Evolutionary conservation across 2,113 vertebrate species (phyloP), one percentile per base, ranked within the genome.

Genomic region (Thinocorus orbignyianus): DNA sequence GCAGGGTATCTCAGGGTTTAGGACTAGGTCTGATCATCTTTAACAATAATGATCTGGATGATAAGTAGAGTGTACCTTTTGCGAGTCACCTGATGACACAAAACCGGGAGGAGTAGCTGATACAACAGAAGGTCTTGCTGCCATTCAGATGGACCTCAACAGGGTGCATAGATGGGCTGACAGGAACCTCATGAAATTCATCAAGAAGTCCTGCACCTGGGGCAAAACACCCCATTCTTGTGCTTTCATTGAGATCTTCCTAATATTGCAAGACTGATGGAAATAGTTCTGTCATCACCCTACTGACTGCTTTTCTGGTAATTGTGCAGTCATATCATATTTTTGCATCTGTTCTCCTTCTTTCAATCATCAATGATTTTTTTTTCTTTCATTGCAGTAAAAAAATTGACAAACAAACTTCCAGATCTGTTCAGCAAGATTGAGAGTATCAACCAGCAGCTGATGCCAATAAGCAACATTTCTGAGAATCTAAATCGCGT

Each of bases 401-500:
- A 98, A 81, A 98, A 98, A 78, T 92, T 99, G 97, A 98, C 98
- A 93, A 98, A 97, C 39, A 98, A 98, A 35, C 98, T 99, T 84
- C 99, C 99, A 14, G 97, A 98, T 80, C 98, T 99, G 93, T 98
- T 99, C 95, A 98, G 97, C 69, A 98, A 98, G 93, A 98, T 99
- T 23, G 98, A 99, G 92, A 98, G 97, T 70, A 98, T 99, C 93
- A 99, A 98, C 83, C 98, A 98, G 26, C 97, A 99, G 89, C 90
- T 99, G 35, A 93, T 98, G 55, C 98, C 98, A 19, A 65, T 98
- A 61, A 98, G 86, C 95, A 99, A 99, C 93, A 98, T 99, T 83
- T 98, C 99, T 20, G 98, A 99, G 57, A 99, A 99, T 6, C 97
- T 99, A 79, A 98, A 98, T 92, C 99, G 98, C 57, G 98, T 99